Base-by-base conservation (phyloP, 2,888 invertebrate species). In the Pyrochroa serraticornis region DNA sequence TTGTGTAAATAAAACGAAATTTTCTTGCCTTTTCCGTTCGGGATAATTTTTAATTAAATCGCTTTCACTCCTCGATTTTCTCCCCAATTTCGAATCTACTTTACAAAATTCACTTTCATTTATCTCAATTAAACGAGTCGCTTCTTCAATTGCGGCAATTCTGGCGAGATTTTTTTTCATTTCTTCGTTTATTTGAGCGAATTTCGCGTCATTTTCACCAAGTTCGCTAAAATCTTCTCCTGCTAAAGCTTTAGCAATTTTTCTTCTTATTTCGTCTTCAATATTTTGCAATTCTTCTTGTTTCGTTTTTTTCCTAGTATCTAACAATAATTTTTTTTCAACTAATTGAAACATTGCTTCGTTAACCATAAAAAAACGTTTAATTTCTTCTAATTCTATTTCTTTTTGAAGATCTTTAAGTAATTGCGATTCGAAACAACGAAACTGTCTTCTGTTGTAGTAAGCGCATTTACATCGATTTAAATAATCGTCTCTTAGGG, bases 371-470 rank as follows among this genome's bases (percentile, higher is more conserved):
- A 38, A 2, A 35, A 52, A 33, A 8, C 44, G 37, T 6, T 22
- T 31, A 12, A 37, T 22, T n/a, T 38, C 38, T n/a, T 51, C 31
- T 2, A 9, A n/a, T 30, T 33, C 32, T 43, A 8, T 10, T 36
- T 30, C 43, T 8, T 51, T 9, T 22, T 46, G 10, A n/a, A 22
- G 32, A 7, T 47, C 39, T 34, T 32, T 39, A 34, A 1, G 38
- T 7, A 41, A 41, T 39, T 34, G 7, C 22, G 33, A 9, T 13
- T 54, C 54, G 7, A 33, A 33, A 2, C 22, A 33, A 1, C 34
- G 14, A 54, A 54, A 54, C 3, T 54, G 54, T 54, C 37, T 46
- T 9, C 41, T 54, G 41, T 54, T 54, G 35, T 54, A 42, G 33
- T 45, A 54, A 10, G 46, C 41, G 13, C 54, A 47, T 30, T 42